These are phyloP conservation scores for Eubasilissa splendida DNA, from an alignment of 2,888 invertebrate genomes.

Conservation along the genomic window DNA sequence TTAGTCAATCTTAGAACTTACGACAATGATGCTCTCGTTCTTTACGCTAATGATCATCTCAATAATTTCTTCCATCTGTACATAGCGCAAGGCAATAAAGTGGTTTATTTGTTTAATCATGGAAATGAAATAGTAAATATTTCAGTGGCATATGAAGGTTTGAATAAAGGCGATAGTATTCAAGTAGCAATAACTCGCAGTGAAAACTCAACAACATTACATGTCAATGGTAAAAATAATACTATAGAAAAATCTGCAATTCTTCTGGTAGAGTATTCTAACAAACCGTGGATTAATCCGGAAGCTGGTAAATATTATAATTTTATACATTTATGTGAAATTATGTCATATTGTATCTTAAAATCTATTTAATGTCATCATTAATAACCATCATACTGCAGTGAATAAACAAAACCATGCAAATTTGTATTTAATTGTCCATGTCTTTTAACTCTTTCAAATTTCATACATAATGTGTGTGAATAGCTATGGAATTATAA, in stretches of 20 bases:
- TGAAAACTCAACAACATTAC: slow-evolving; percentile 81
- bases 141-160: slow-evolving; percentile 81
- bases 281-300: slow-evolving; percentile 90
- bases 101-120: slow-evolving; percentile 89
- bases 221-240: slow-evolving; percentile 85
- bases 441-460: no score
- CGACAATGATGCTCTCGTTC: slow-evolving; percentile 83
- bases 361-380: no score
- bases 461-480: no score
- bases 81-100: slow-evolving; percentile 83
- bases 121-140: slow-evolving; percentile 86
- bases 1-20: slow-evolving; percentile 93
- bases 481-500: no score
- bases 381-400: no score
- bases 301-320: slow-evolving; percentile 75
- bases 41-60: slow-evolving; percentile 93
- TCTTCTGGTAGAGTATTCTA: slow-evolving; percentile 83
- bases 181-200: slow-evolving; percentile 89
- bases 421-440: no score
- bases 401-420: no score
- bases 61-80: slow-evolving; percentile 95
- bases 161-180: slow-evolving; percentile 87
- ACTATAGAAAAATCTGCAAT: slow-evolving; percentile 80
- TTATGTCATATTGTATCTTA: no score
- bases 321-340: neutral